phyloP scores from a whole-genome alignment of 2,888 invertebrate genomes.

The Drosophila flavopinicola region DNA sequence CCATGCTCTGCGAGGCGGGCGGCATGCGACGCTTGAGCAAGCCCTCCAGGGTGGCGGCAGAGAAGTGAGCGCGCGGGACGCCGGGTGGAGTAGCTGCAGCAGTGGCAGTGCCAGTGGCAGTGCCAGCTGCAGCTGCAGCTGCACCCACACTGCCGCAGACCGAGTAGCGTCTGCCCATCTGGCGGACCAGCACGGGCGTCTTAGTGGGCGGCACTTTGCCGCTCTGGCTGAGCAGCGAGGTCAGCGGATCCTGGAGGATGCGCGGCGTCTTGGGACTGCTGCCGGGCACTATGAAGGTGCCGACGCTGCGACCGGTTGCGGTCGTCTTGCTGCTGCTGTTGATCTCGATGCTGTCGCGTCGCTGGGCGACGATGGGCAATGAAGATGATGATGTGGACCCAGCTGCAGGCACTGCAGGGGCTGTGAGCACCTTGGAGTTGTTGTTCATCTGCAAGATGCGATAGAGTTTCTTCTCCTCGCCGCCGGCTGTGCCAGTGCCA shows the following conservation, averaged over 20 bases:
- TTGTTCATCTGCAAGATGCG: constrained; percentile 44
- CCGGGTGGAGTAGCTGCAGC: no score
- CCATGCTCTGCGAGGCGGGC: neutral
- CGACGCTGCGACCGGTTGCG: neutral
- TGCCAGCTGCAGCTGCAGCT: neutral
- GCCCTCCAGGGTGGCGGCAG: no score
- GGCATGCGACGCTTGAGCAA: constrained; percentile 56
- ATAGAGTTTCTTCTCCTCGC: constrained; percentile 43
- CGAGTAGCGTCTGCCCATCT: constrained; percentile 57
- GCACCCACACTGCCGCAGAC: constrained; percentile 42
- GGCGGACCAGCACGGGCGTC: constrained; percentile 28
- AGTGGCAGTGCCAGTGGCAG: neutral
- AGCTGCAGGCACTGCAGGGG: no score
- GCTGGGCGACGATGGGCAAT: no score
- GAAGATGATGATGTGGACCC: neutral
- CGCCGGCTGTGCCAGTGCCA: neutral
- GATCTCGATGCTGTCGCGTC: constrained; percentile 49
- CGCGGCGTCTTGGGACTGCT: neutral
- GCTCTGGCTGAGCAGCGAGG: neutral
- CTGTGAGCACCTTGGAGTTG: constrained; percentile 2
- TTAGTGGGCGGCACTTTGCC: constrained; percentile 1
- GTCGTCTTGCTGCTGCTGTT: constrained; percentile 8
- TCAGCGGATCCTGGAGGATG: constrained; percentile 6
- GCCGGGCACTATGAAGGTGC: constrained; percentile 31
- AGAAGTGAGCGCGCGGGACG: no score